Evolutionary conservation across 2,888 invertebrate genomes (phyloP).

Genomic region (Dexiosoma caninum): DNA sequence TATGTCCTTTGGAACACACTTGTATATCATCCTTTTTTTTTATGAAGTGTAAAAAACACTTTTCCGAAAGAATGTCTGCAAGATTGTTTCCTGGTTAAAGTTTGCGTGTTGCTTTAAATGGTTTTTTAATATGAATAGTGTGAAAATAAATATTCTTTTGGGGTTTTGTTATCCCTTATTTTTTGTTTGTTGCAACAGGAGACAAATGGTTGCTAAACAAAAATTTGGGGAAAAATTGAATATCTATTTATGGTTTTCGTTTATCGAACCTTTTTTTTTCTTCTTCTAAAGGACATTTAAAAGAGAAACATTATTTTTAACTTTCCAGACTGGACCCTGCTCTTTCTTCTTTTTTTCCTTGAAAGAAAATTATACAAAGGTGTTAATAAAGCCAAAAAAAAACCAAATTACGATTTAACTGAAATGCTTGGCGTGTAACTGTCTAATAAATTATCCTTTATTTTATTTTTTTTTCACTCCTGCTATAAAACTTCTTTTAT

Average conservation of each 20-base stretch:
- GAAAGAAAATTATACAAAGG: conserved; percentile 31
- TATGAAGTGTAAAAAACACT: conserved; percentile 52
- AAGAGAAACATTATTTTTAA: conserved; percentile 53
- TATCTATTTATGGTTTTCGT: conserved; percentile 55
- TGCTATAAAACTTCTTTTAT: conserved; percentile 21
- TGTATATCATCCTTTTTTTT: conserved; percentile 47
- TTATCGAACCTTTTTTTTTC: conserved; percentile 43
- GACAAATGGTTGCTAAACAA: conserved; percentile 17
- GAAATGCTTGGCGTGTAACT: conserved; percentile 74
- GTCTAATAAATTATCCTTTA: conserved; percentile 73
- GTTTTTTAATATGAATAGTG: conserved; percentile 74
- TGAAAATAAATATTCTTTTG: conserved; percentile 64
- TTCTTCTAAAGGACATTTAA: conserved; percentile 47
- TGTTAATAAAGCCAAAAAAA: conserved; percentile 45
- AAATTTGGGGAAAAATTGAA: conserved; percentile 43
- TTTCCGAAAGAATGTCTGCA: conserved; percentile 25
- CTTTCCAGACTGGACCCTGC: conserved; percentile 57
- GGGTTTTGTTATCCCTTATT: conserved; percentile 45
- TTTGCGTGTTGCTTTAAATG: conserved; percentile 71
- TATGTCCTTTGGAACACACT: conserved; percentile 47
- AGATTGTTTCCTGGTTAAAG: conserved; percentile 24
- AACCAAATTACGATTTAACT: conserved; percentile 68
- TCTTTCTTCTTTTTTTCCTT: background rate
- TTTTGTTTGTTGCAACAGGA: background rate
- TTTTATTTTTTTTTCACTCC: conserved; percentile 9